Conservation (phyloP, 1,140 invertebrate species). For the Rhynchophorus ferrugineus region DNA sequence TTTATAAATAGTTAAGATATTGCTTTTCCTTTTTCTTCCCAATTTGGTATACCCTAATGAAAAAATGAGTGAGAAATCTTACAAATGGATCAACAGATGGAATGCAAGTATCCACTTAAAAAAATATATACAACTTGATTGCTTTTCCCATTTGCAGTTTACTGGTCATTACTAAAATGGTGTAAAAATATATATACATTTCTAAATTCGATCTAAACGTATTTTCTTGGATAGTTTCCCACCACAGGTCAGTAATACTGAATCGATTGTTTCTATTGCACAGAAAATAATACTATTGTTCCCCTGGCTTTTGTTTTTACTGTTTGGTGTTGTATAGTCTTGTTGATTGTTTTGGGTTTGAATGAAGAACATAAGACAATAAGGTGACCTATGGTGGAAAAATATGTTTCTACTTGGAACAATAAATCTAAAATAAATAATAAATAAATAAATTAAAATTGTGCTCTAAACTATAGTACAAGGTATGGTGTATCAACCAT, state of each 20-base stretch:
- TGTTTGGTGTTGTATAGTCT: not conserved
- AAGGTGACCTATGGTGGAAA: too few relatives aligned
- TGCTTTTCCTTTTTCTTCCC: constrained; percentile 12
- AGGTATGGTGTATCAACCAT: not conserved
- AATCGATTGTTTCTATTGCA: not conserved
- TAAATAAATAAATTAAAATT: constrained; percentile 15
- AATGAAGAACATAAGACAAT: too few relatives aligned
- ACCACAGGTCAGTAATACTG: not conserved
- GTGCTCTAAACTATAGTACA: constrained; percentile 9
- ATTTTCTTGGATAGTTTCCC: too few relatives aligned
- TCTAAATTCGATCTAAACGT: constrained; percentile 8
- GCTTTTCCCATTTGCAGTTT: constrained; percentile 20
- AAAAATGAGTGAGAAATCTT: constrained; percentile 10
- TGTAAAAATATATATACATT: constrained; percentile 26
- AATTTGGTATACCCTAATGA: constrained; percentile 12
- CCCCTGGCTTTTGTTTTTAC: not conserved
- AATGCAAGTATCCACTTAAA: constrained; percentile 27
- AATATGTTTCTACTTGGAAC: too few relatives aligned
- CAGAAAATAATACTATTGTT: not conserved
- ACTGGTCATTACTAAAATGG: constrained; percentile 11
- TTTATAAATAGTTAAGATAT: constrained; percentile 26
- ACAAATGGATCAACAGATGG: constrained; percentile 12
- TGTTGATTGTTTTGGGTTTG: not conserved
- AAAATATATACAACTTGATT: constrained; percentile 29
- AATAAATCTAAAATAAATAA: constrained; percentile 11